Base-by-base conservation (phyloP, 2,113 vertebrate genomes). In the Menidia beryllina region DNA sequence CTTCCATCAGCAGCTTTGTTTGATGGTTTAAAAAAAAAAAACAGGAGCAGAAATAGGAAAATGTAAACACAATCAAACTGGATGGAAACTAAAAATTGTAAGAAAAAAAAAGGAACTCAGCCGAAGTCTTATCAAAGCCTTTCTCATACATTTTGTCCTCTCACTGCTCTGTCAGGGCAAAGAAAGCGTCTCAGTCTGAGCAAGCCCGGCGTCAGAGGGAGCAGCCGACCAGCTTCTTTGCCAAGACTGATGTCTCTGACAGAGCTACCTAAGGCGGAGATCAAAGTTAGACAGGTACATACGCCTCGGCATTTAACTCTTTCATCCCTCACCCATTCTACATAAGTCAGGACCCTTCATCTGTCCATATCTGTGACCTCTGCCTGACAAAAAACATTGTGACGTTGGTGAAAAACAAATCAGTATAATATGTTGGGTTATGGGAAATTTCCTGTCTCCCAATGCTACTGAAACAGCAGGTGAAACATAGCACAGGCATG, bases 201-300 rank as follows among this genome's bases (percentile, higher is more conserved):
- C 85, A 88, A 54, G 86, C 76, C 82, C 56, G 61, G 39, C 51
- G 54, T 59, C 57, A 69, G 47, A 79, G 68, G 77, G 78, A 73
- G 71, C 84, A 81, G 83, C 82, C 79, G 75, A 38, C 72, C 72
- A 85, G 79, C 74, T 86, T 69, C 74, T n/a, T 26, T 49, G 77
- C 73, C 69, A 66, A 90, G 89, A 93, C 72, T 90, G 90, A 91
- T 87, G 84, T 84, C 83, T 81, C 75, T 79, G 72, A 77, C 82
- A 75, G 83, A 88, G 82, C 48, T 85, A 91, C 90, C 91, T 91
- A 88, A 90, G 82, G 85, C 86, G 43, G 70, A 91, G 86, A 93
- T 93, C 91, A 94, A 94, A 93, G 92, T 77, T 72, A 72, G 73
- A 81, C 81, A 85, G 79, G 83, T 74, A 81, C 75, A 74, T 78